phyloP scores from a whole-genome alignment of 2,797 vertebrate genomes.

The Megalops cyprinoides region DNA sequence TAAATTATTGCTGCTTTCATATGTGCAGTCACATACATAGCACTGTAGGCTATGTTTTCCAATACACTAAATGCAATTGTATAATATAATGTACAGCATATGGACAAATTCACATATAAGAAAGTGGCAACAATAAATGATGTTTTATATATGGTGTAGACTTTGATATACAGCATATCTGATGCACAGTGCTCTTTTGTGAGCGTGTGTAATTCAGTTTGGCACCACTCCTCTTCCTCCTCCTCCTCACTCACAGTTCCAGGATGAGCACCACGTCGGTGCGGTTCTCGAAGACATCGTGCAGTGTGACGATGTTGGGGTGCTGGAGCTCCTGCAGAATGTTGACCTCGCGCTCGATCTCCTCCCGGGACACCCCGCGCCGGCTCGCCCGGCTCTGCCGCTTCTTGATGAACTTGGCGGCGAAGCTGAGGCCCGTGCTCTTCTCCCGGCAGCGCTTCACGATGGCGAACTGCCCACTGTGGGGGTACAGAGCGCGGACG shows the following conservation, averaged over 20 bases:
- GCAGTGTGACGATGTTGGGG: constrained; percentile 85
- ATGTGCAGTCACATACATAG: no score
- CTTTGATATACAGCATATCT: no score
- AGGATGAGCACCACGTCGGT: constrained; percentile 94
- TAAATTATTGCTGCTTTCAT: no score
- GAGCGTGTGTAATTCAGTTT: no score
- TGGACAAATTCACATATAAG: no score
- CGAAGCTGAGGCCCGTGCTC: constrained; percentile 78
- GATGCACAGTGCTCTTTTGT: no score
- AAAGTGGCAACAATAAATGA: no score
- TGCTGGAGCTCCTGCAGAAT: constrained; percentile 91
- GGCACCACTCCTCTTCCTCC: no score
- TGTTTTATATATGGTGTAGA: no score
- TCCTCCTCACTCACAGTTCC: constrained; percentile 89
- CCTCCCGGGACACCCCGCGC: constrained; percentile 87
- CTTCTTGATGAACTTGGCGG: constrained; percentile 98
- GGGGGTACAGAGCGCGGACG: background rate
- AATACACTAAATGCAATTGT: no score
- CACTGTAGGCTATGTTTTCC: no score
- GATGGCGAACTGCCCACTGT: constrained; percentile 94
- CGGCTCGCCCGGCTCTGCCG: constrained; percentile 84
- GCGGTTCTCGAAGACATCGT: constrained; percentile 93
- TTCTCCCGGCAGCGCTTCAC: constrained; percentile 90
- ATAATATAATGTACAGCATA: no score
- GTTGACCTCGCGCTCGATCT: constrained; percentile 91